Conservation (phyloP, 2,113 vertebrate genomes). For the Scomber scombrus region DNA sequence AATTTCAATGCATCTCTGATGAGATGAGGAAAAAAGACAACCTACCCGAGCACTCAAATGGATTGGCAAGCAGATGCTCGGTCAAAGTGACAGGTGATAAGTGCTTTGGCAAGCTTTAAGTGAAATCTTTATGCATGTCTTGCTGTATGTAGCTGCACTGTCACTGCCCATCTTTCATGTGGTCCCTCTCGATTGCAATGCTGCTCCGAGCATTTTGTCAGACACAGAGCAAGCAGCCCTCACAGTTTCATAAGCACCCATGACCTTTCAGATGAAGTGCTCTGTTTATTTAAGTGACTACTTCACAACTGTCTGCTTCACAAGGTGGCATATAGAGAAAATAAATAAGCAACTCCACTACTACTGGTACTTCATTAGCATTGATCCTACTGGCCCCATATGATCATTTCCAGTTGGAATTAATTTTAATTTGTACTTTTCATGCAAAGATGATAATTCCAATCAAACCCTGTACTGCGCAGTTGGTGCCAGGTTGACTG, state of each 20-base stretch:
- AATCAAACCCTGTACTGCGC: neutral
- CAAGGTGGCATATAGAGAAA: slow-evolving; percentile 13
- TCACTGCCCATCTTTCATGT: slow-evolving; percentile 60
- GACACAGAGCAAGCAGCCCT: slow-evolving; percentile 32
- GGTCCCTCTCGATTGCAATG: slow-evolving; percentile 47
- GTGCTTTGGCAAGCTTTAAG: slow-evolving; percentile 71
- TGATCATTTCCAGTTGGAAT: slow-evolving; percentile 44
- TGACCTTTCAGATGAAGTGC: slow-evolving; percentile 74
- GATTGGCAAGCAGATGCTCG: slow-evolving; percentile 78
- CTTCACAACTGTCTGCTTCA: slow-evolving; percentile 43
- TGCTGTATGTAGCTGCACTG: slow-evolving; percentile 43
- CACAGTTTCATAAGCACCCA: slow-evolving; percentile 57
- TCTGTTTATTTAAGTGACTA: slow-evolving; percentile 64
- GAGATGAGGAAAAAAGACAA: slow-evolving; percentile 61
- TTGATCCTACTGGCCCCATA: neutral
- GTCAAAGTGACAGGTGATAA: slow-evolving; percentile 79
- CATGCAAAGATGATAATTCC: slow-evolving; percentile 30
- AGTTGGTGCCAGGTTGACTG: slow-evolving; percentile 8
- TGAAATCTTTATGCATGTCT: slow-evolving; percentile 77
- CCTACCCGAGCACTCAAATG: slow-evolving; percentile 76
- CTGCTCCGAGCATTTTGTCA: slow-evolving; percentile 46
- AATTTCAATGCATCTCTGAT: slow-evolving; percentile 83
- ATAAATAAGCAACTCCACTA: slow-evolving; percentile 29
- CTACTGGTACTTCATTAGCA: slow-evolving; percentile 27
- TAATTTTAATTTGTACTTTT: slow-evolving; percentile 40